These are phyloP conservation scores for Globia sparganii DNA, from an alignment of 2,888 invertebrate genomes.

Conservation along the genomic window DNA sequence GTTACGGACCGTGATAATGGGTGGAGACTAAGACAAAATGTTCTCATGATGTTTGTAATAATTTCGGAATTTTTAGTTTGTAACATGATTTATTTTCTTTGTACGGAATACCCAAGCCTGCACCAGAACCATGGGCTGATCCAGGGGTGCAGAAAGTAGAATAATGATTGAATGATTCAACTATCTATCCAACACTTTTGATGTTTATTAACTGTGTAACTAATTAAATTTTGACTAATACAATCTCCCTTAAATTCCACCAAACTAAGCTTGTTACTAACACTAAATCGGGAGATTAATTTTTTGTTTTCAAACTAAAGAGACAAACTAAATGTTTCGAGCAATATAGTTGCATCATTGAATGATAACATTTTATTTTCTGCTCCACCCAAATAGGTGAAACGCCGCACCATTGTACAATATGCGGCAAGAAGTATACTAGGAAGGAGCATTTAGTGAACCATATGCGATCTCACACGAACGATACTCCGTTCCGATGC, in stretches of 20 bases:
- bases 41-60: constrained; percentile 49
- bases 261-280: constrained; percentile 62
- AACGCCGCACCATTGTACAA: constrained; percentile 96
- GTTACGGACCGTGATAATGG: constrained; percentile 26
- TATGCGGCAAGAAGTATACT: constrained; percentile 97
- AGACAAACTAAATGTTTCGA: constrained; percentile 78
- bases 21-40: constrained; percentile 35
- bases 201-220: constrained; percentile 61
- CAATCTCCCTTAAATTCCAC: constrained; percentile 65
- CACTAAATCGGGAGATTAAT: constrained; percentile 65
- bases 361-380: constrained; percentile 89
- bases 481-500: constrained; percentile 96
- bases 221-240: constrained; percentile 67
- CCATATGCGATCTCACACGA: constrained; percentile 96
- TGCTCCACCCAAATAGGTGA: constrained; percentile 92
- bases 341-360: constrained; percentile 89
- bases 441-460: constrained; percentile 97
- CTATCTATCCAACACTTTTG: constrained; percentile 75
- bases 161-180: constrained; percentile 88
- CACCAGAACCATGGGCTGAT: constrained; percentile 78
- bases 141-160: constrained; percentile 88
- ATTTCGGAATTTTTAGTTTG: constrained; percentile 79
- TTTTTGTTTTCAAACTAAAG: constrained; percentile 61
- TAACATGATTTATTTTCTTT: constrained; percentile 67
- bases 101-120: constrained; percentile 83